phyloP scores from a whole-genome alignment of 2,797 vertebrate species.

The Prunella strophiata region DNA sequence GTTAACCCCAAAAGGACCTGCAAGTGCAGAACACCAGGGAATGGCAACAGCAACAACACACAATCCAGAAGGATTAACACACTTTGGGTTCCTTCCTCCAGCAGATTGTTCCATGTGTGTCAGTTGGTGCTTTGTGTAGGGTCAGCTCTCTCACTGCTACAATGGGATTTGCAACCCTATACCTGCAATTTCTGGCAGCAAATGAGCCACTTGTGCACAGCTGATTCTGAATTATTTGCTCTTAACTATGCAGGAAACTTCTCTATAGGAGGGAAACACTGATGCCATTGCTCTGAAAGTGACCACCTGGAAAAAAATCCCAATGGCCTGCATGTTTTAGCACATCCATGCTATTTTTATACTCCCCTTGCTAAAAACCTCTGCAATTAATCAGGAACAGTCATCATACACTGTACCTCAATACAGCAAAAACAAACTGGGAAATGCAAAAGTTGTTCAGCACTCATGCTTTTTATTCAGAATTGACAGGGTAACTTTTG shows the following conservation, averaged over 20 bases:
- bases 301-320: background rate
- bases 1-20: slow-evolving; percentile 95
- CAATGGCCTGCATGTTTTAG: background rate
- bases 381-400: background rate
- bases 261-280: background rate
- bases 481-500: background rate
- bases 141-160: background rate
- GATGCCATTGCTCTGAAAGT: background rate
- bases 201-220: background rate
- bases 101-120: background rate
- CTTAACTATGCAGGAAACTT: background rate
- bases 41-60: background rate
- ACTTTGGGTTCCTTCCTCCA: background rate
- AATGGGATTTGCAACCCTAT: background rate
- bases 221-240: background rate
- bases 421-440: background rate
- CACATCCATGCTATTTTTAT: background rate
- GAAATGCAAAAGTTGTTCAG: background rate
- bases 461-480: background rate
- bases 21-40: background rate
- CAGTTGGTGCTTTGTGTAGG: background rate
- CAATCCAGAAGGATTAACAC: background rate
- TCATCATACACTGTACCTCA: background rate
- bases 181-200: background rate
- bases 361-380: background rate